Evolutionary conservation across 2,888 invertebrate genomes (phyloP).

Genomic region (Abrostola tripartita): DNA sequence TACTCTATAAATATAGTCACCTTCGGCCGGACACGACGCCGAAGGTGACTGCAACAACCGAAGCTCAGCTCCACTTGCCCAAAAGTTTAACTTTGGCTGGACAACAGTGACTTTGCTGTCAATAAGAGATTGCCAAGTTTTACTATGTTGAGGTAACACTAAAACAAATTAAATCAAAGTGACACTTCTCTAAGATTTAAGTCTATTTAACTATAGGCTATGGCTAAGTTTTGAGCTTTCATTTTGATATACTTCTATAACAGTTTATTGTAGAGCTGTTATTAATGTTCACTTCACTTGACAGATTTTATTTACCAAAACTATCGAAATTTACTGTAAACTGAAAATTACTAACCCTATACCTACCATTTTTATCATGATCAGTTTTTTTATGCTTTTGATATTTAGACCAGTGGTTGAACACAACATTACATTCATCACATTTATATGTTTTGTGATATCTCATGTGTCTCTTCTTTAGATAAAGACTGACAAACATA

Average conservation of each 20-base stretch:
- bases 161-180: constrained; percentile 42
- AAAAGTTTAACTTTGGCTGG: constrained; percentile 29
- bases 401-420: constrained; percentile 83
- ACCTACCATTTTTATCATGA: constrained; percentile 72
- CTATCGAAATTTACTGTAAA: too few species aligned
- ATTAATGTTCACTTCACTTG: too few species aligned
- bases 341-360: background rate
- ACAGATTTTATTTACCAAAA: too few species aligned
- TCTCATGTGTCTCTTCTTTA: constrained; percentile 83
- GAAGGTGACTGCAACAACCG: constrained; percentile 43
- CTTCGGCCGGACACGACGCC: constrained; percentile 45
- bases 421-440: constrained; percentile 80
- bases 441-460: constrained; percentile 83
- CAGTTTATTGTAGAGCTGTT: too few species aligned
- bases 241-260: background rate
- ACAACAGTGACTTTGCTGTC: constrained; percentile 49
- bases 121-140: constrained; percentile 43
- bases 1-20: constrained; percentile 27
- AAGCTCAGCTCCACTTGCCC: constrained; percentile 34
- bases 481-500: constrained; percentile 81
- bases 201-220: background rate
- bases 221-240: background rate
- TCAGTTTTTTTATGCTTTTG: constrained; percentile 79
- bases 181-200: constrained; percentile 4
- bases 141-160: constrained; percentile 36